Evolutionary conservation across 2,888 invertebrate genomes (phyloP).

Genomic region (Tachina fera): DNA sequence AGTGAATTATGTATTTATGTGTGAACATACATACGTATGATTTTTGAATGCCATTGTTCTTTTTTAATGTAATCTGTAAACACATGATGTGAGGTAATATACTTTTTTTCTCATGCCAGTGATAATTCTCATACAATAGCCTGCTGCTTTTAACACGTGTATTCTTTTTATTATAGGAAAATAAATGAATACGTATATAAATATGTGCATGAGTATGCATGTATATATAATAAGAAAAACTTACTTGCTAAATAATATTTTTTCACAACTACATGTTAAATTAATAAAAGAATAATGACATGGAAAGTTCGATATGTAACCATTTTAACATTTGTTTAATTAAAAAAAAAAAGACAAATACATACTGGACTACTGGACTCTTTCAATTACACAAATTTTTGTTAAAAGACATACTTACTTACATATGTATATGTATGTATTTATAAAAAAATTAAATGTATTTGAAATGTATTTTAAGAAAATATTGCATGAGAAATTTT

Average conservation of each 20-base stretch:
- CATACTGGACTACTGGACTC: too few species aligned
- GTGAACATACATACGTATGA: neutral
- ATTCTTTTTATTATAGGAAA: slow-evolving; percentile 2
- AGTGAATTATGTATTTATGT: too few species aligned
- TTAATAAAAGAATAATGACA: slow-evolving; percentile 2
- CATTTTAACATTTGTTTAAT: neutral
- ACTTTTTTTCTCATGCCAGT: slow-evolving; percentile 34
- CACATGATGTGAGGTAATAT: slow-evolving; percentile 24
- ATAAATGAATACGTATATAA: neutral
- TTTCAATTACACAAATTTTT: too few species aligned
- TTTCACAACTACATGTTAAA: slow-evolving; percentile 5
- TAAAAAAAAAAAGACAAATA: neutral
- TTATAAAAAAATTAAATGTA: too few species aligned
- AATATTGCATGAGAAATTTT: too few species aligned
- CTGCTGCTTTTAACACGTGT: slow-evolving; percentile 35
- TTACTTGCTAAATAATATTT: neutral
- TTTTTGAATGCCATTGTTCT: slow-evolving; percentile 34
- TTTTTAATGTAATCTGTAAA: slow-evolving; percentile 26
- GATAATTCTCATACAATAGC: slow-evolving; percentile 42
- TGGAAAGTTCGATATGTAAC: neutral
- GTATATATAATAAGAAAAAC: neutral
- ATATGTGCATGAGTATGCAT: too few species aligned
- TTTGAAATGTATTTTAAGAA: too few species aligned
- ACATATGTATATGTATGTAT: too few species aligned
- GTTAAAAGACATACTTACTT: too few species aligned